phyloP scores from a whole-genome alignment of 2,797 vertebrate genomes.

The Pseudochirops corinnae region DNA sequence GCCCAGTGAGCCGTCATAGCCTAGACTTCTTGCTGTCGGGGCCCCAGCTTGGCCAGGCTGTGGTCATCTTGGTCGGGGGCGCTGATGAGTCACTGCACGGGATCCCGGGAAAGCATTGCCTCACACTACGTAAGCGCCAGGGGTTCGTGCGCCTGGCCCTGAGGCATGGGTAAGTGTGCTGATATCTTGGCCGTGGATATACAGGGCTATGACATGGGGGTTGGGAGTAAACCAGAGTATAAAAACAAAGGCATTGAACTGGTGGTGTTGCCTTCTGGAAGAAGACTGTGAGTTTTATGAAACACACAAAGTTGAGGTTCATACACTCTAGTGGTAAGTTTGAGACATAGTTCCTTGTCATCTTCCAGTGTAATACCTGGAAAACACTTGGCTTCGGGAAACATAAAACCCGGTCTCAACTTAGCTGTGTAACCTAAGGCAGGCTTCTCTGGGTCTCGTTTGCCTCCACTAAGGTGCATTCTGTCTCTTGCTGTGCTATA shows the following conservation, averaged over 20 bases:
- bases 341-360: background rate
- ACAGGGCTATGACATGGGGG: background rate
- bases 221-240: background rate
- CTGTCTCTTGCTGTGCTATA: background rate
- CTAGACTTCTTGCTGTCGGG: conserved; percentile 86
- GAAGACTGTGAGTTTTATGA: background rate
- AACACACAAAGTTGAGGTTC: background rate
- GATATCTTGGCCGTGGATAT: background rate
- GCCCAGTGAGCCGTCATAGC: conserved; percentile 86
- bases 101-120: conserved; percentile 83
- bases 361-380: background rate
- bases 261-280: background rate
- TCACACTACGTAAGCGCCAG: conserved; percentile 86
- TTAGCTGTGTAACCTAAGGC: background rate
- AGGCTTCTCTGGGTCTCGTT: background rate
- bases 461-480: background rate
- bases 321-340: background rate
- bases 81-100: conserved; percentile 88
- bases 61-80: conserved; percentile 90
- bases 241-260: background rate
- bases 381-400: background rate
- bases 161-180: conserved; percentile 87
- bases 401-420: background rate
- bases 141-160: conserved; percentile 90
- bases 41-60: conserved; percentile 84